phyloP scores from a whole-genome alignment of 2,797 vertebrate species.

The Myoxocephalus aenaeus region DNA sequence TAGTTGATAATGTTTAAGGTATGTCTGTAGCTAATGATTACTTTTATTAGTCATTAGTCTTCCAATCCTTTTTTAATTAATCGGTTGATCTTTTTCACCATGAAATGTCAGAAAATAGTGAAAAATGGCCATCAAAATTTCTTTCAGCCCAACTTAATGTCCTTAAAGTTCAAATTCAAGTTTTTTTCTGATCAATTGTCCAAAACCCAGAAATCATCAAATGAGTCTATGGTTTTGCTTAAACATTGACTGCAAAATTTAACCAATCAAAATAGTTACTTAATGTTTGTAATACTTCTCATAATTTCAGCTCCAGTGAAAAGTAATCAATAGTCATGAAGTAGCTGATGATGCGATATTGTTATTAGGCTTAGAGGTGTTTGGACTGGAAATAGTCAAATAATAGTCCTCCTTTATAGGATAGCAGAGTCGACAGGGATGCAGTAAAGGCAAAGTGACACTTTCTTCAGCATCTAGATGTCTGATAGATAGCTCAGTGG shows the following conservation, averaged over 20 bases:
- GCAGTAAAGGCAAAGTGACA: background rate
- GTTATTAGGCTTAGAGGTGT: background rate
- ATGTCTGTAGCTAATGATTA: background rate
- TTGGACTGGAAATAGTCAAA: background rate
- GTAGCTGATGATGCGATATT: background rate
- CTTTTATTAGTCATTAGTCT: background rate
- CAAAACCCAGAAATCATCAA: background rate
- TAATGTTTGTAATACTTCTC: background rate
- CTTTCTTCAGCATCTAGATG: background rate
- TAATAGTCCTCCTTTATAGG: background rate
- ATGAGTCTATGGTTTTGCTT: background rate
- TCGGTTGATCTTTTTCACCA: background rate
- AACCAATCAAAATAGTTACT: background rate
- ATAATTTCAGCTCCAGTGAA: background rate
- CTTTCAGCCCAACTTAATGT: background rate
- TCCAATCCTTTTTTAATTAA: background rate
- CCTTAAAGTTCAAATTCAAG: background rate
- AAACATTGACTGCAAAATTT: background rate
- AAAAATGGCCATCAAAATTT: too few species aligned
- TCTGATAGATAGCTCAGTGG: conserved; percentile 11
- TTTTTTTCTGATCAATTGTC: background rate
- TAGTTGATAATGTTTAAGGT: too few species aligned
- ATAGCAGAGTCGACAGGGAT: background rate
- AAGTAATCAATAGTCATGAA: background rate
- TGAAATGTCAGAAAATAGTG: background rate